Evolutionary conservation across 2,113 vertebrate species (phyloP), one percentile per base, ranked within the genome.

Genomic region (Meles meles): DNA sequence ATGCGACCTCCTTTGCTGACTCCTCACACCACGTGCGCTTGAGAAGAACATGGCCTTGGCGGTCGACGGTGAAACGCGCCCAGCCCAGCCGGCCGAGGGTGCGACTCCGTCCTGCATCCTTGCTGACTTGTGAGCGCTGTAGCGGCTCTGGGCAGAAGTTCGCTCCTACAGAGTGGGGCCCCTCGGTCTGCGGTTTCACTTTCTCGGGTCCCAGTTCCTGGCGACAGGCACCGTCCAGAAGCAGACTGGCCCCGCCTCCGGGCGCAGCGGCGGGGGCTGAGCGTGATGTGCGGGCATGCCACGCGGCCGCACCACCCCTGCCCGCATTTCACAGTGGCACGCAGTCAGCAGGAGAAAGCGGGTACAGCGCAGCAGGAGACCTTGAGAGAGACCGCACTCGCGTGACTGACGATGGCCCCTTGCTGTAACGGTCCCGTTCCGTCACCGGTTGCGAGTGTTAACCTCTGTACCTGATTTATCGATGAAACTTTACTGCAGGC

Each of bases 21-120:
- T 2, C 0, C 1, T 23, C 57, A 1, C 0, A 6, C 47, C 49
- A 8, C 37, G 18, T 5, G n/a, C 59, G 25, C 76, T 4, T 47
- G 39, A 61, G 12, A 55, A 44, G n/a, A 11, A 3, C 3, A 4
- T 0, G 27, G 34, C 10, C 14, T 44, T 31, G 6, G 14, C 72
- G 11, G 10, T 18, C 0, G 11, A 49, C 37, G 27, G 42, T 4
- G 61, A 12, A 10, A 6, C 0, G 20, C 49, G 0, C 0, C 20
- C 29, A 21, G 25, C 1, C 17, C 59, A 1, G 27, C 1, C 0
- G 47, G 61, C 21, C 5, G 47, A 12, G 1, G 12, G 17, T 18
- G 37, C 7, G 18, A 0, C 2, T 1, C 2, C 1, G 37, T 1
- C 17, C 11, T 10, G 1, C 0, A 0, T 1, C 27, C 65, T 5